These are phyloP conservation scores for Chloromyia formosa DNA, from an alignment of 2,888 invertebrate species.

Conservation along the genomic window DNA sequence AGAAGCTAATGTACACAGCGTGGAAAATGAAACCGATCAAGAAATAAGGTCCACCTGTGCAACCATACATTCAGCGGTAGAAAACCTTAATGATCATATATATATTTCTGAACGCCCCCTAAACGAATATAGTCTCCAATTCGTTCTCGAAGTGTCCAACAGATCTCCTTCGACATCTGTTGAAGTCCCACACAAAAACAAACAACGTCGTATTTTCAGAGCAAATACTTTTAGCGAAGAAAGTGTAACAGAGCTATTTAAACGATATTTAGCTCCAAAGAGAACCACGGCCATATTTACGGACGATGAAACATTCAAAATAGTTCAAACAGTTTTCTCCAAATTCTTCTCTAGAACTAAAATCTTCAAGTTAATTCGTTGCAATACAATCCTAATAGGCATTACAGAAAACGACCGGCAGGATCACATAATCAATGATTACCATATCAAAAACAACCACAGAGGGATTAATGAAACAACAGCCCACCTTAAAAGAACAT, in stretches of 20 bases:
- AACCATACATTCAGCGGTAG: background rate
- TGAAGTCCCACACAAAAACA: background rate
- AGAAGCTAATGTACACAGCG: background rate
- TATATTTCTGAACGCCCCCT: no score
- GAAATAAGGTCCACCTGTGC: background rate
- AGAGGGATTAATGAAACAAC: constrained; percentile 50
- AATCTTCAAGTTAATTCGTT: constrained; percentile 43
- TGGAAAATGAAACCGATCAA: background rate
- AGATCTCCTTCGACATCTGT: background rate
- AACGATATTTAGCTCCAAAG: constrained; percentile 1
- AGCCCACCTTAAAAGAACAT: background rate
- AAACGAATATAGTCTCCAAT: no score
- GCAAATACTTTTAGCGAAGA: background rate
- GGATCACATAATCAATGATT: constrained; percentile 32
- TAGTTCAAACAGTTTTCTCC: constrained; percentile 18
- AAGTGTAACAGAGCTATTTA: background rate
- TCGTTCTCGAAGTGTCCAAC: no score
- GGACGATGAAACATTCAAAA: constrained; percentile 20
- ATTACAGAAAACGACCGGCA: constrained; percentile 47
- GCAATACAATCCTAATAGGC: constrained; percentile 47
- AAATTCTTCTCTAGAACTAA: constrained; percentile 38
- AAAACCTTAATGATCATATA: background rate
- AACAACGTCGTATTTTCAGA: background rate
- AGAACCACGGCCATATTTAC: constrained; percentile 23
- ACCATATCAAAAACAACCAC: no score